phyloP scores from a whole-genome alignment of 1,140 invertebrate species.

The Drosophila tropicalis region DNA sequence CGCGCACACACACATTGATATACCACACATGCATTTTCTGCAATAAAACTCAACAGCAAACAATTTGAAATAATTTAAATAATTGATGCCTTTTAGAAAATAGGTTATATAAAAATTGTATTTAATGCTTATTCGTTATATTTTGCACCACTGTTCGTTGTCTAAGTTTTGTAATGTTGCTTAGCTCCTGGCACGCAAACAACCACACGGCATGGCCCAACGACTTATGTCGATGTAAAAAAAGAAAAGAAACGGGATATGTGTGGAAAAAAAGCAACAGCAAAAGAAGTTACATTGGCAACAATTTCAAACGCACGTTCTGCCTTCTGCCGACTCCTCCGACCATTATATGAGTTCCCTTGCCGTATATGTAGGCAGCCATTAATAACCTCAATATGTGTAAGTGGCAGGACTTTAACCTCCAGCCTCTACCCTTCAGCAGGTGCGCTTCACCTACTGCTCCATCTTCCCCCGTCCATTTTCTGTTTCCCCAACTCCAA shows the following conservation, averaged over 20 bases:
- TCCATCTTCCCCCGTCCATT: neutral
- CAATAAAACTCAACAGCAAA: too few species aligned
- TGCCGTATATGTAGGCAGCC: conserved; percentile 35
- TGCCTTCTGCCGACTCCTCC: neutral
- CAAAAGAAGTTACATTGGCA: conserved; percentile 39
- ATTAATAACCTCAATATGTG: conserved; percentile 77
- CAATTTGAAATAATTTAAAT: conserved; percentile 5
- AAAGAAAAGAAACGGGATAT: neutral
- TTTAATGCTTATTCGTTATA: neutral
- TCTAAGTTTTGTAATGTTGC: conserved; percentile 43
- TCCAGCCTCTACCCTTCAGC: conserved; percentile 22
- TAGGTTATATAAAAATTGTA: neutral
- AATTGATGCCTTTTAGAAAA: neutral
- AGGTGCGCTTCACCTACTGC: conserved; percentile 29
- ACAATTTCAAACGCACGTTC: conserved; percentile 47
- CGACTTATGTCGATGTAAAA: conserved; percentile 47
- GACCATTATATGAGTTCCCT: neutral
- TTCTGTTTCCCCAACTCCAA: neutral
- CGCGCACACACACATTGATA: conserved; percentile 21
- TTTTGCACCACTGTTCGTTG: conserved; percentile 34
- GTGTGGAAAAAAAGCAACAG: neutral
- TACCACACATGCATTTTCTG: neutral
- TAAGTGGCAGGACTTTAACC: conserved; percentile 52
- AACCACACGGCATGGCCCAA: conserved; percentile 56
- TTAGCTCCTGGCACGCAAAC: conserved; percentile 47